Evolutionary conservation across 2,888 invertebrate genomes (phyloP), one percentile per base, ranked within the genome.

Genomic region (Lasioglossum lativentre): DNA sequence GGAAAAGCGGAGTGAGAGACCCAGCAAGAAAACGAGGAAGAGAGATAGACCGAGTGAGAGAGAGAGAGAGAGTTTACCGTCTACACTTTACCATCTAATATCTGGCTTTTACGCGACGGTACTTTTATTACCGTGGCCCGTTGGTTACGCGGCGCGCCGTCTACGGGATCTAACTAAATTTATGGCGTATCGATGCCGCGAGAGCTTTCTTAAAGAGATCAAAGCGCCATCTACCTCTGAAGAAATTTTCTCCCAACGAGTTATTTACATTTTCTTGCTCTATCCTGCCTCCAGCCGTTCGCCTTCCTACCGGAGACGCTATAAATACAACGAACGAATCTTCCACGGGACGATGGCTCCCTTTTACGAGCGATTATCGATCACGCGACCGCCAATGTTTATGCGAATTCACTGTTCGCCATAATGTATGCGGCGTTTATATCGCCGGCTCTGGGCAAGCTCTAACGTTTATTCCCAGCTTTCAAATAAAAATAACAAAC

Each of bases 131-230:
- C 84, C 59, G 47, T 16, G 16, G 59, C 30, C 71, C 56, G 38
- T 16, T 45, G 52, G 45, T 47, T 14, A 68, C 52, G 80, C 34
- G 2, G 34, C 34, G 34, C 34, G 34, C 56, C 40, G 30, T 71
- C 80, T 75, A 75, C 66, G 63, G 77, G 79, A 80, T 87, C 85
- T 87, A 87, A 89, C 89, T 78, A 82, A 88, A 87, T 89, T 82
- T 85, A 89, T 82, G 80, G 71, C 71, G 82, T 82, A 88, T 87
- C 89, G 82, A 82, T 82, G 70, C 68, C 85, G 68, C 34, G 63
- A 47, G 34, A 78, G 80, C 68, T 71, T 72, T 66, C 52, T 77
- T 80, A 85, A 77, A 70, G 79, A 74, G 76, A 85, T 85, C 79
- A 77, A 78, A 80, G 74, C 63, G n/a, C 27, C 74, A 63, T 81